phyloP scores from a whole-genome alignment of 1,140 invertebrate species.

The Apis florea region DNA sequence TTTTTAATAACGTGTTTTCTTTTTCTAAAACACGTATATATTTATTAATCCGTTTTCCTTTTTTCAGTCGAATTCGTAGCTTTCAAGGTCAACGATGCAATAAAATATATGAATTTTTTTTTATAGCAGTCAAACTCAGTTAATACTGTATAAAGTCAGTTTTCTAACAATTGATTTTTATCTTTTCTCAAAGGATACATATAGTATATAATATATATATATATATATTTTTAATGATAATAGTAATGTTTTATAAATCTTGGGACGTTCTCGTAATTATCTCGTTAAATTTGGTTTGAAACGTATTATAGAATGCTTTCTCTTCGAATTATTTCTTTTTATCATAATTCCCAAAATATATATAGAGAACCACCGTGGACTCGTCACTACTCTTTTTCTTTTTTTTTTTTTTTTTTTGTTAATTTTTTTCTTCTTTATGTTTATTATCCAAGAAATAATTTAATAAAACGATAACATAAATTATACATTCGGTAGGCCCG shows the following conservation, averaged over 20 bases:
- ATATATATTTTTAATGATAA: constrained; percentile 9
- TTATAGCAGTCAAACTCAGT: constrained; percentile 38
- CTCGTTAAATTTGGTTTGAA: not conserved
- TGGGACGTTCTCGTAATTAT: constrained; percentile 23
- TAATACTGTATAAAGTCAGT: constrained; percentile 47
- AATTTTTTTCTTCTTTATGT: not conserved
- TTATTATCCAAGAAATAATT: constrained; percentile 11
- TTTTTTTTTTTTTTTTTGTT: no score
- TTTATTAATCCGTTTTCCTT: constrained; percentile 2
- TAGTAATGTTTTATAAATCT: constrained; percentile 31
- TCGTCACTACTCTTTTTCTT: constrained; percentile 8
- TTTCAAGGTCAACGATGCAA: constrained; percentile 51
- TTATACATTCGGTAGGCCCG: constrained; percentile 52
- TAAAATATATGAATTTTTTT: constrained; percentile 45
- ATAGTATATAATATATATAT: constrained; percentile 36
- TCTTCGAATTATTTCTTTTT: not conserved
- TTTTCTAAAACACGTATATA: not conserved
- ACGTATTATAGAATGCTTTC: not conserved
- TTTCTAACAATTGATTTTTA: constrained; percentile 40
- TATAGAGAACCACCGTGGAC: constrained; percentile 20
- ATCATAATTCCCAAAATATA: constrained; percentile 17
- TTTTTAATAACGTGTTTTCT: not conserved
- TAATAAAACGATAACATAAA: constrained; percentile 47
- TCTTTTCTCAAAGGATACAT: constrained; percentile 23
- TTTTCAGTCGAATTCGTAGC: constrained; percentile 45